These are phyloP conservation scores for Symphodus melops DNA, from an alignment of 2,113 vertebrate species.

Conservation along the genomic window DNA sequence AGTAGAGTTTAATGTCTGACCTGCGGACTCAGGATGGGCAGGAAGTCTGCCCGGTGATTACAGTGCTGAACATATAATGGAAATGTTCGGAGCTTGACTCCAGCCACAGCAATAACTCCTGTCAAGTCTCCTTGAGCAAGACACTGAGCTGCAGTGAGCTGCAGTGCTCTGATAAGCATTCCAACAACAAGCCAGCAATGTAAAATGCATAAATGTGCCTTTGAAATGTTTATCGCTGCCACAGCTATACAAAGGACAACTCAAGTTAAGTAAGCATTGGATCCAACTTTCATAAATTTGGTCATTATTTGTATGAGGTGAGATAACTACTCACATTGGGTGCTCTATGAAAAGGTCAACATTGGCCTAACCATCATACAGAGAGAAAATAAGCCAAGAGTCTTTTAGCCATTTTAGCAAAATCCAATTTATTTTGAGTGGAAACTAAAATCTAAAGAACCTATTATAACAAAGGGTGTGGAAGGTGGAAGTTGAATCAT, in stretches of 20 bases:
- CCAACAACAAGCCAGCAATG: slow-evolving; percentile 1
- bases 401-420: background rate
- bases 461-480: background rate
- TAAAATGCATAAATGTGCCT: background rate
- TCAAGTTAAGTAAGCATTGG: background rate
- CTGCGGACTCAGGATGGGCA: slow-evolving; percentile 21
- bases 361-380: background rate
- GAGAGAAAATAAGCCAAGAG: background rate
- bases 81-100: slow-evolving; percentile 33
- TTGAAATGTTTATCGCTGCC: background rate
- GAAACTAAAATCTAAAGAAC: background rate
- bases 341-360: background rate
- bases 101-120: slow-evolving; percentile 28
- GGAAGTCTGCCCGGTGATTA: slow-evolving; percentile 21
- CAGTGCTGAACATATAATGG: slow-evolving; percentile 15
- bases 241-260: background rate
- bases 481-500: background rate
- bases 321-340: background rate
- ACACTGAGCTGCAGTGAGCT: slow-evolving; percentile 2
- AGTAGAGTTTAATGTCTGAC: slow-evolving; percentile 37
- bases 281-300: background rate
- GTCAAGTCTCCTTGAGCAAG: slow-evolving; percentile 35
- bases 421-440: slow-evolving; percentile 1
- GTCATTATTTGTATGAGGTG: background rate
- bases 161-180: slow-evolving; percentile 8